A percentile compares a stretch with the other conserved stretches of the same genome.
Evolutionary conservation across 1,140 invertebrate species (phyloP).

Genomic region (Tetramorium simillimum): DNA sequence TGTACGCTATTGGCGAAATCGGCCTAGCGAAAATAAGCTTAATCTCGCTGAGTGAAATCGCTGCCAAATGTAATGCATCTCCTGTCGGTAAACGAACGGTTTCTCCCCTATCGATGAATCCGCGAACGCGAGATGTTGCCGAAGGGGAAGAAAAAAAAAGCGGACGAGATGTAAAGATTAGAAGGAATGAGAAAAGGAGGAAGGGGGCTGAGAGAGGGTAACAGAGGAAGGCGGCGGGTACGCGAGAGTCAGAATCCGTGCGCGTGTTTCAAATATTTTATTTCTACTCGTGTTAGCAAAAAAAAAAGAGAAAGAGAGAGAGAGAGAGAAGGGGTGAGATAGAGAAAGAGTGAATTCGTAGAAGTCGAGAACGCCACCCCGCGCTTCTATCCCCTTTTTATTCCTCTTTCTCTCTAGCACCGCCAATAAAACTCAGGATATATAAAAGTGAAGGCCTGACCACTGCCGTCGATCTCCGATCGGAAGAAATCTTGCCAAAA

Average conservation of each 20-base stretch:
- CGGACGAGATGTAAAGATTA: constrained; percentile 52
- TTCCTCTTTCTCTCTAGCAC: constrained; percentile 44
- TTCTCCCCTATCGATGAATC: constrained; percentile 73
- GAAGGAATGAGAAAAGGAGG: background rate
- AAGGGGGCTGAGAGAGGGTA: background rate
- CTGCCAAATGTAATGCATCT: constrained; percentile 78
- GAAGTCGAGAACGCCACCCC: constrained; percentile 45
- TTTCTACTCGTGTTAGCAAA: constrained; percentile 79
- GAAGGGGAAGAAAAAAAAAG: constrained; percentile 13
- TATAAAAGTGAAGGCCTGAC: constrained; percentile 41
- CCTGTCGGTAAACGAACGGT: constrained; percentile 56
- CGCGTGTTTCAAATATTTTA: constrained; percentile 82
- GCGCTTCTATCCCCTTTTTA: constrained; percentile 48
- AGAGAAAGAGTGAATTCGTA: constrained; percentile 12
- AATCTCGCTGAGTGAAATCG: constrained; percentile 84
- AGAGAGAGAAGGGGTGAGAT: background rate
- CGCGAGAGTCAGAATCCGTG: constrained; percentile 38
- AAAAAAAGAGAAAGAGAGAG: background rate
- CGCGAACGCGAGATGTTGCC: constrained; percentile 45
- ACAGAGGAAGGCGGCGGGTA: background rate
- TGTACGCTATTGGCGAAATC: constrained; percentile 54
- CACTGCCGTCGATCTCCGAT: constrained; percentile 66
- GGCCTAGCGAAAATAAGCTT: constrained; percentile 83
- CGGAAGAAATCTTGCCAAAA: constrained; percentile 67
- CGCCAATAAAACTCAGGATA: constrained; percentile 65